Percentiles rank a stretch among this genome's conserved stretches.
phyloP scores from a whole-genome alignment of 2,797 vertebrate species.

The Hippocampus kuda region DNA sequence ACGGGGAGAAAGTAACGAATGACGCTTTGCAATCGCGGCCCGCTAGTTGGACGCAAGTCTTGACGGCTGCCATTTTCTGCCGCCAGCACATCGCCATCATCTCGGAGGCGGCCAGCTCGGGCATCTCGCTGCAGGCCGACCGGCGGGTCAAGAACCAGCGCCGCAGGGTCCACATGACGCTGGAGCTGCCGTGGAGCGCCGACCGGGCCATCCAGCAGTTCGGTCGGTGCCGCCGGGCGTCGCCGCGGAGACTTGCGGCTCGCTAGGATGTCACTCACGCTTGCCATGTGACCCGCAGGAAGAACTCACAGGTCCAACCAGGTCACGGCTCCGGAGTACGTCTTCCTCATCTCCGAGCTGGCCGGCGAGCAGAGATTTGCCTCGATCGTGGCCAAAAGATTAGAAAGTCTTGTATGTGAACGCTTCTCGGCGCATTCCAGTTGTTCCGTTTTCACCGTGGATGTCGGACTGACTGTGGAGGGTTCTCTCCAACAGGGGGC shows the following conservation, averaged over 20 bases:
- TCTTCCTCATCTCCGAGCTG: conserved; percentile 95
- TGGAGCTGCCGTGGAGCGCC: conserved; percentile 95
- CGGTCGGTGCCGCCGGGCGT: conserved; percentile 61
- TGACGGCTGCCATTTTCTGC: background rate
- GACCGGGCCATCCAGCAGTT: conserved; percentile 97
- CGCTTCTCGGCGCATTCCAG: background rate
- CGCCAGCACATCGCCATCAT: conserved; percentile 95
- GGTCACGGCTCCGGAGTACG: conserved; percentile 95
- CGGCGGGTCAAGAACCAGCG: conserved; percentile 93
- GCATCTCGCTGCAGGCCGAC: conserved; percentile 95
- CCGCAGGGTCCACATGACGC: conserved; percentile 92
- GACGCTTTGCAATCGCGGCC: background rate
- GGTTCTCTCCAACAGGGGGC: conserved; percentile 73
- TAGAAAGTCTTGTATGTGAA: conserved; percentile 87
- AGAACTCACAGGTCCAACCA: conserved; percentile 96
- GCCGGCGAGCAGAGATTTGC: conserved; percentile 98
- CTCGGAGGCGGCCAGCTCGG: conserved; percentile 96
- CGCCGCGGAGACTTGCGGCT: background rate
- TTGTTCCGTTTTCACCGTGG: background rate
- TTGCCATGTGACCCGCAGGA: conserved; percentile 57
- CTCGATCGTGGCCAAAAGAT: conserved; percentile 94
- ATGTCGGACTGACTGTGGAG: background rate
- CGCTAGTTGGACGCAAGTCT: background rate
- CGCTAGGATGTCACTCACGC: background rate
- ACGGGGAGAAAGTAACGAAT: conserved; percentile 87